Base-by-base conservation (phyloP, 2,113 vertebrate genomes). In the Dissostichus mawsoni region DNA sequence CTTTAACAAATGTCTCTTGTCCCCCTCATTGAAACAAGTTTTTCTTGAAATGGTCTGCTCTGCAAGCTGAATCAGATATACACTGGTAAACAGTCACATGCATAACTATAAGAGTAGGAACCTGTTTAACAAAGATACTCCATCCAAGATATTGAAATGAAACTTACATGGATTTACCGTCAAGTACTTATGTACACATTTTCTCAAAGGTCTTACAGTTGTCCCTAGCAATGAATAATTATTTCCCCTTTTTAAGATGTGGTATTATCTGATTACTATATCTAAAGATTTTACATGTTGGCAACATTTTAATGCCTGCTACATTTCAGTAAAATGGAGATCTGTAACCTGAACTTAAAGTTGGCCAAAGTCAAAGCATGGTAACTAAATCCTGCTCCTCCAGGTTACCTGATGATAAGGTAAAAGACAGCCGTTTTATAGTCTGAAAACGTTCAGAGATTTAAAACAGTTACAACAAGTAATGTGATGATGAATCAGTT, bases 11-110 rank as follows among this genome's bases (percentile, higher is more conserved):
- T 5, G 4, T 44, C 7, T 44, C 3, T 58, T 11, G 7, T 8
- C 47, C 65, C n/a, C 20, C 8, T 11, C 18, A 23, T 18, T 47
- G 4, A 33, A 80, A 73, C 76, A 11, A 4, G 80, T 59, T 76
- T 58, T 29, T 59, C 48, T 53, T 16, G 84, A 76, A 68, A 29
- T 3, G 14, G 1, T 20, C 36, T 0, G 0, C 65, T 70, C 18
- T 45, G 17, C 45, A 51, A 18, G 16, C 53, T 57, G 61, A 33
- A 23, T 67, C 59, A 33, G 23, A 61, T 23, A 14, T 33, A 3
- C 2, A 10, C 3, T 52, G 57, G 51, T 50, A 13, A 69, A 36
- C 2, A 11, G 23, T 41, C 48, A 50, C 23, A 8, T 50, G 8
- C 8, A 52, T n/a, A 10, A 63, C 5, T 11, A 41, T 8, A 17